These are phyloP conservation scores for Plutella xylostella DNA, from an alignment of 2,888 invertebrate species.

Conservation along the genomic window DNA sequence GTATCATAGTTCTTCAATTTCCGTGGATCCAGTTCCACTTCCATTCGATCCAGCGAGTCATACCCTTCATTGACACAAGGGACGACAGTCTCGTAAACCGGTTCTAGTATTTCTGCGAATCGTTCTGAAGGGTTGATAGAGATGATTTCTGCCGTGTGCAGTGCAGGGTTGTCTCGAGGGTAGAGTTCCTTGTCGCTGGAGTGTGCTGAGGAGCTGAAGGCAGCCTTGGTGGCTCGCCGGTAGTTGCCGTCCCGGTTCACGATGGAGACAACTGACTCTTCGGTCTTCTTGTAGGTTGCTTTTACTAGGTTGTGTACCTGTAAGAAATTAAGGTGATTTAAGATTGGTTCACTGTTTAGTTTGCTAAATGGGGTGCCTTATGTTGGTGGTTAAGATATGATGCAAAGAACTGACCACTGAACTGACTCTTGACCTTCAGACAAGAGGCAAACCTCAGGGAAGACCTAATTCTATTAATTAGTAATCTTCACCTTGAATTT, in stretches of 20 bases:
- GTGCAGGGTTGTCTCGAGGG: not conserved
- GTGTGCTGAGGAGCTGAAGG: conserved; percentile 43
- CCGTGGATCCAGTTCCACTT: conserved; percentile 27
- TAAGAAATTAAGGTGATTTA: conserved; percentile 14
- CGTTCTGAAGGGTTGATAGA: conserved; percentile 55
- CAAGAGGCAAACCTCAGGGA: no score
- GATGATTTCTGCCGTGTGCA: conserved; percentile 59
- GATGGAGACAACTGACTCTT: conserved; percentile 47
- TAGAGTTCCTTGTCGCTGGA: conserved; percentile 20
- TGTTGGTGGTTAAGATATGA: no score
- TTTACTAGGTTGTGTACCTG: conserved; percentile 54
- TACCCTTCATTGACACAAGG: conserved; percentile 41
- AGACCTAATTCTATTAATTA: no score
- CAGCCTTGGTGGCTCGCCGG: conserved; percentile 31
- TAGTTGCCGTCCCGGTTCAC: conserved; percentile 38
- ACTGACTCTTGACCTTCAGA: no score
- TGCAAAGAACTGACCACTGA: no score
- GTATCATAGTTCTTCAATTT: not conserved
- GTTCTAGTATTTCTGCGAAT: conserved; percentile 54
- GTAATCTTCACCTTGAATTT: no score
- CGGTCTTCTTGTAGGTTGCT: conserved; percentile 55
- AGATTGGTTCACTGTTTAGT: not conserved
- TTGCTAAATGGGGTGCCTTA: no score
- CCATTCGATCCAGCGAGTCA: conserved; percentile 34
- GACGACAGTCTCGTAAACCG: conserved; percentile 53